Evolutionary conservation across 64 coral and sea anemone genomes (phyloP), one percentile per base, ranked within the genome.

Genomic region (Catalaphyllia jardinei): DNA sequence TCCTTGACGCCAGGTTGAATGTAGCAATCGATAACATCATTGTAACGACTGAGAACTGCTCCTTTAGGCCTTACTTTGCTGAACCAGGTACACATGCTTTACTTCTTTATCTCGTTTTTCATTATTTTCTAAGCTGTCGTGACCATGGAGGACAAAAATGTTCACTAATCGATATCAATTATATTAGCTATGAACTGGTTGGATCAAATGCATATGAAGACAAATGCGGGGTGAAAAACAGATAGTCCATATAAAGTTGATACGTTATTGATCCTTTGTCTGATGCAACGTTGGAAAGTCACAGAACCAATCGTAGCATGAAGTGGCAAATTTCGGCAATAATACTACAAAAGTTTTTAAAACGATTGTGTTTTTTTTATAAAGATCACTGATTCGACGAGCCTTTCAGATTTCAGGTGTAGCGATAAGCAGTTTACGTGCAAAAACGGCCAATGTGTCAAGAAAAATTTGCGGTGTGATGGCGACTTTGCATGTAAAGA

Each of bases 361-460:
- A n/a, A n/a, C n/a, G n/a, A n/a, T n/a, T n/a, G n/a, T n/a, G n/a
- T n/a, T n/a, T n/a, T n/a, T n/a, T n/a, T n/a, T n/a, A n/a, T n/a
- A n/a, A 18, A 38, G 38, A 75, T 9, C 11, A 39, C 28, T 38
- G 3, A 4, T 54, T 42, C 10, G 35, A 24, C 3, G 46, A 28
- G 19, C 4, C 24, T 67, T 24, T 78, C 27, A 90, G 78, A 39
- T 52, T 83, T 78, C 52, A 57, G 8, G 33, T 91, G 89, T 71
- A 12, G 60, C 12, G 62, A 91, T 17, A 62, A 82, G 55, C 22
- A 55, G 76, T 91, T 91, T 74, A 50, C 42, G 4, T 91, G 89
- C n/a, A 74, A 52, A 14, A 91, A 91, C 20, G 79, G 89, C 13
- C 24, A 83, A 20, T 91, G 79, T 27, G 64, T 91, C n/a, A 83